A percentile compares a stretch with the other conserved stretches of the same genome.
These are phyloP conservation scores for Pseudopleuronectes americanus DNA, from an alignment of 2,797 vertebrate genomes.

Conservation along the genomic window DNA sequence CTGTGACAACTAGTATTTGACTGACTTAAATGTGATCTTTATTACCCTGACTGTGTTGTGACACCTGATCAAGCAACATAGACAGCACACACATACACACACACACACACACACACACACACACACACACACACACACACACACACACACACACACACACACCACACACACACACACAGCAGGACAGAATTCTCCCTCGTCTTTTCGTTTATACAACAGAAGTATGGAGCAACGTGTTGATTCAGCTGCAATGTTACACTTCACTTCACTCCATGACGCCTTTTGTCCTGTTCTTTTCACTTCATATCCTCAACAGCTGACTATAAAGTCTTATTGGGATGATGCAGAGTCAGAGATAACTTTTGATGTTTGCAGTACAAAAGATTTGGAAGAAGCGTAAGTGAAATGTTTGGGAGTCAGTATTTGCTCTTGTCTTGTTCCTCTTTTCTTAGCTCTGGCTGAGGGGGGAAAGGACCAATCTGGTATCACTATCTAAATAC, in stretches of 20 bases:
- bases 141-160: conserved; percentile 33
- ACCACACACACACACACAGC: conserved; percentile 52
- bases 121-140: conserved; percentile 37
- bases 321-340: background rate
- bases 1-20: background rate
- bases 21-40: conserved; percentile 18
- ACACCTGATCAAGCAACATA: conserved; percentile 55
- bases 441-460: background rate
- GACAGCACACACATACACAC: conserved; percentile 15
- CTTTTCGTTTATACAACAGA: conserved; percentile 65
- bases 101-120: conserved; percentile 28
- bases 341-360: background rate
- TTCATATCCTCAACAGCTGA: conserved; percentile 16
- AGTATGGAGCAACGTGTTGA: conserved; percentile 71
- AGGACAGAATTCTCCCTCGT: conserved; percentile 59
- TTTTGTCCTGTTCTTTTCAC: conserved; percentile 35
- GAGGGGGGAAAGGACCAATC: background rate
- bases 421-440: background rate
- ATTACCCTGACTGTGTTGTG: conserved; percentile 39
- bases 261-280: conserved; percentile 32
- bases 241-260: conserved; percentile 72
- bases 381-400: background rate
- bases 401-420: background rate
- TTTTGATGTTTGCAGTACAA: background rate
- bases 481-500: conserved; percentile 5